phyloP scores from a whole-genome alignment of 2,113 vertebrate species.

The Mastomys coucha region DNA sequence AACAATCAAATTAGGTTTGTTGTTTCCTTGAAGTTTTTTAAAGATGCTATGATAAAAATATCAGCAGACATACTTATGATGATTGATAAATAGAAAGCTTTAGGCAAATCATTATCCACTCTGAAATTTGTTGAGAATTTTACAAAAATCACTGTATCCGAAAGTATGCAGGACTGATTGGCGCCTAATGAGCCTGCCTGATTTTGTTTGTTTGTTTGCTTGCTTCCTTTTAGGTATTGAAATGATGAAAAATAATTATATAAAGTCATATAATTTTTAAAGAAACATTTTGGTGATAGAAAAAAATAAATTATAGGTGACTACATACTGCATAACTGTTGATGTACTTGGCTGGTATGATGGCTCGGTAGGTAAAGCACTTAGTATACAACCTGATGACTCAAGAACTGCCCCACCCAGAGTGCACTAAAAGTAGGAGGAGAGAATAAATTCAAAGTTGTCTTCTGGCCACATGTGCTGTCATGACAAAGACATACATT shows the following conservation, averaged over 20 bases:
- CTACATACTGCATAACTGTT: not conserved
- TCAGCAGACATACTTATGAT: not conserved
- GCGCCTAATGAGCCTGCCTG: not conserved
- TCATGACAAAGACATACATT: not conserved
- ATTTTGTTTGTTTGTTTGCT: not conserved
- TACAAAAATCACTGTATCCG: not conserved
- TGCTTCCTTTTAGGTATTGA: conserved; percentile 17
- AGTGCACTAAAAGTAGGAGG: too few species aligned
- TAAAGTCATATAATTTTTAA: not conserved
- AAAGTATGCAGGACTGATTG: not conserved
- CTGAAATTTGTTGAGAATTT: conserved; percentile 26
- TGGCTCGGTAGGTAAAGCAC: not conserved
- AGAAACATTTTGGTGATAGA: not conserved
- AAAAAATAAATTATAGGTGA: conserved; percentile 40
- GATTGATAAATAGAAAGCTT: not conserved
- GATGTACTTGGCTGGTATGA: not conserved
- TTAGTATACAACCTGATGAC: not conserved
- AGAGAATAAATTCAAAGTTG: not conserved
- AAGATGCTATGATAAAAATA: conserved; percentile 35
- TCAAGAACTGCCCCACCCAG: too few species aligned
- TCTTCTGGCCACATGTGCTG: not conserved
- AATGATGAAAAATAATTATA: conserved; percentile 18
- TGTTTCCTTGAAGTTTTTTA: conserved; percentile 32
- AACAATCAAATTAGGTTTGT: conserved; percentile 21
- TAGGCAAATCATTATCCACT: conserved; percentile 49